These are phyloP conservation scores for Porites lutea DNA, from an alignment of 64 coral and sea anemone species.

Conservation along the genomic window DNA sequence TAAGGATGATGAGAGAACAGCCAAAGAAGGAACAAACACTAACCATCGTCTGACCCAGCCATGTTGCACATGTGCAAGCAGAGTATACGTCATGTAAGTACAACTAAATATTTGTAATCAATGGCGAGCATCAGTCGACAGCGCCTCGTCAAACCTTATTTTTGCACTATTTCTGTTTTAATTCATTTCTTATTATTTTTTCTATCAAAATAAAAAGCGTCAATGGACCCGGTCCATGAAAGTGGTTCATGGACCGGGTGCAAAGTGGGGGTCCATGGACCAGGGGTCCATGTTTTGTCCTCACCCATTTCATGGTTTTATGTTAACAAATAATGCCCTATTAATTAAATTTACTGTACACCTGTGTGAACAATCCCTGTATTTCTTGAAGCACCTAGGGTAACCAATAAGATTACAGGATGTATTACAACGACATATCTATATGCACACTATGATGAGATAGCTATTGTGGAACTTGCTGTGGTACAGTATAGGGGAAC, in stretches of 20 bases:
- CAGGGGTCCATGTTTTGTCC: not conserved
- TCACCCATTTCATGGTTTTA: not conserved
- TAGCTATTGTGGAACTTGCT: not conserved
- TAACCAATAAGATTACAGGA: not conserved
- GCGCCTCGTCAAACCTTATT: no score
- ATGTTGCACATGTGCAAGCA: no score
- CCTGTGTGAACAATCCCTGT: slow-evolving; percentile 11
- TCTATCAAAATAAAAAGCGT: no score
- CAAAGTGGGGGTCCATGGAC: slow-evolving; percentile 24
- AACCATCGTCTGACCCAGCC: no score
- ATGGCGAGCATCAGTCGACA: slow-evolving; percentile 37
- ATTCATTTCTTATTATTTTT: no score
- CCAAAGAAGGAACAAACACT: no score
- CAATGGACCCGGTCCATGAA: no score
- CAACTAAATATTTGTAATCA: no score
- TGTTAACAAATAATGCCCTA: not conserved
- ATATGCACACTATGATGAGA: slow-evolving; percentile 11
- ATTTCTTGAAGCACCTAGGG: not conserved
- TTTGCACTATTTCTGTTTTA: no score
- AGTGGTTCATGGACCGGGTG: not conserved
- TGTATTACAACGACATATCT: slow-evolving; percentile 6
- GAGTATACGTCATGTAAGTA: no score
- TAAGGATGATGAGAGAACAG: no score
- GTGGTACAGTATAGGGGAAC: not conserved
- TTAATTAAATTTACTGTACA: slow-evolving; percentile 9